Evolutionary conservation across 1,140 invertebrate genomes (phyloP).

Genomic region (Diprion similis): DNA sequence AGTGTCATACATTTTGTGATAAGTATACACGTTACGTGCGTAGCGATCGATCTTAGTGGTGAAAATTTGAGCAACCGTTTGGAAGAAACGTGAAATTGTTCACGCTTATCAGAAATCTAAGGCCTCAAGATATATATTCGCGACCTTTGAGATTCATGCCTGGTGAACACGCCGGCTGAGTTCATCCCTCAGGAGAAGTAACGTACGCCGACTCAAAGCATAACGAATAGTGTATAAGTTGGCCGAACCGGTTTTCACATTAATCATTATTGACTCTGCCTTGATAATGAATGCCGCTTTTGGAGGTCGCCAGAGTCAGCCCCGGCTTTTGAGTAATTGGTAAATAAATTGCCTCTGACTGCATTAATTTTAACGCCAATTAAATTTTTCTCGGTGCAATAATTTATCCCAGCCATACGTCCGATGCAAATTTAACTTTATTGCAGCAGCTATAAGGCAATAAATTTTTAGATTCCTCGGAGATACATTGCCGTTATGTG

Average conservation of each 20-base stretch:
- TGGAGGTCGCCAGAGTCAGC: conserved; percentile 29
- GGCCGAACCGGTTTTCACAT: conserved; percentile 43
- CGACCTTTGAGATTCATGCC: conserved; percentile 8
- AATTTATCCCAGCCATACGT: conserved; percentile 19
- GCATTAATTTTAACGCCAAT: conserved; percentile 45
- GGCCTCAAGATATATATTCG: neutral
- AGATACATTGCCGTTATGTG: conserved; percentile 1
- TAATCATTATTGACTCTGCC: conserved; percentile 44
- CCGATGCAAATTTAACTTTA: conserved; percentile 1
- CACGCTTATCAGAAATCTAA: neutral
- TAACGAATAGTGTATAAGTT: conserved; percentile 29
- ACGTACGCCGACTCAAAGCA: conserved; percentile 30
- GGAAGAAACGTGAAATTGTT: no score
- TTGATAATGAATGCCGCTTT: conserved; percentile 38
- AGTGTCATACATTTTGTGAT: no score
- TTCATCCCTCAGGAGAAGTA: conserved; percentile 14
- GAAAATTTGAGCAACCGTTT: no score
- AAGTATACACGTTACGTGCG: no score
- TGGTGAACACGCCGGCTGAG: conserved; percentile 1
- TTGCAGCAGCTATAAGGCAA: neutral
- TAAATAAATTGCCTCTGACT: conserved; percentile 43
- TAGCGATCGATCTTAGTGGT: no score
- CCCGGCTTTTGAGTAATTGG: conserved; percentile 36
- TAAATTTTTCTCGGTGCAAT: conserved; percentile 36
- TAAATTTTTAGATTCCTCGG: conserved; percentile 5